These are phyloP conservation scores for Ursus arctos DNA, from an alignment of 2,113 vertebrate genomes.

Conservation along the genomic window DNA sequence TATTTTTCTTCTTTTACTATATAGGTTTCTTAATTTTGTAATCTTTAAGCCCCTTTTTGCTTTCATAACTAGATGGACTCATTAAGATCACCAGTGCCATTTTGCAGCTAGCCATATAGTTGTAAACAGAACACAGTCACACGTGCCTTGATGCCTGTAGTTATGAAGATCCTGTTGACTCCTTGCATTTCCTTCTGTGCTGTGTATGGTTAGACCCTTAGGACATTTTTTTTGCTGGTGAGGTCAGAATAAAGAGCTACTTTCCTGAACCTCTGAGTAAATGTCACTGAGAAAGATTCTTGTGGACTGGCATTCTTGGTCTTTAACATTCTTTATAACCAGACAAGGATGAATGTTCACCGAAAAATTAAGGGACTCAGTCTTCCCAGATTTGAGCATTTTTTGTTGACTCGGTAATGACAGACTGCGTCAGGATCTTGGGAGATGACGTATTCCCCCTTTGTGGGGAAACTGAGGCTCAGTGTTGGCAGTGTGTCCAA, in stretches of 20 bases:
- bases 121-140: not conserved
- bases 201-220: not conserved
- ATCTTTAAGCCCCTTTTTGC: not conserved
- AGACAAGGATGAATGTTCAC: not conserved
- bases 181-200: not conserved
- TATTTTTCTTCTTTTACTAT: not conserved
- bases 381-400: conserved; percentile 24
- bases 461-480: conserved; percentile 43
- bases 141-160: accelerated
- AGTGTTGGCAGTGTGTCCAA: too few relatives aligned
- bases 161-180: not conserved
- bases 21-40: not conserved
- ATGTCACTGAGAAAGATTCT: conserved; percentile 44
- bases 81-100: not conserved
- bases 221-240: not conserved
- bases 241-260: conserved; percentile 26
- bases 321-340: conserved; percentile 63
- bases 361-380: not conserved
- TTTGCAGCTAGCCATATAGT: not conserved
- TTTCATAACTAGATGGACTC: not conserved
- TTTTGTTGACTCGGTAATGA: not conserved
- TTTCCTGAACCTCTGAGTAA: conserved; percentile 24
- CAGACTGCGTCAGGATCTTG: not conserved
- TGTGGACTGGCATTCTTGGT: conserved; percentile 54
- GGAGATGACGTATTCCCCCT: not conserved